Conservation (phyloP, 2,888 invertebrate species). For the Diaperis boleti region DNA sequence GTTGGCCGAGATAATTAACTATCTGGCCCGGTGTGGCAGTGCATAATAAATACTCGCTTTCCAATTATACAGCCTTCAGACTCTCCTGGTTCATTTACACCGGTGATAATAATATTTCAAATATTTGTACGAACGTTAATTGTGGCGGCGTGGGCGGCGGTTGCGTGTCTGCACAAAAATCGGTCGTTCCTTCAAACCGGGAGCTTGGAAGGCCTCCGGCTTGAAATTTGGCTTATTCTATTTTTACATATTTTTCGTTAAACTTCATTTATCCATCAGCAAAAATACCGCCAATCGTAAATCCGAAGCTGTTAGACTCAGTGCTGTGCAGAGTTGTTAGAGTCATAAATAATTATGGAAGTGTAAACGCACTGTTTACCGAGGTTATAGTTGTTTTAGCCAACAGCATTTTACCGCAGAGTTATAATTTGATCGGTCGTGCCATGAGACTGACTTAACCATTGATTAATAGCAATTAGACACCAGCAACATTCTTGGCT, state of each 20-base stretch:
- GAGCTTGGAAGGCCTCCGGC: too few species aligned
- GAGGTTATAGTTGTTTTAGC: constrained; percentile 65
- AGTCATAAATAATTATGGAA: constrained; percentile 64
- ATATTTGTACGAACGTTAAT: constrained; percentile 63
- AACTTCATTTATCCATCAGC: too few species aligned
- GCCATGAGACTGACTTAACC: constrained; percentile 64
- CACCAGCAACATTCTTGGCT: constrained; percentile 59
- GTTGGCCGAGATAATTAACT: constrained; percentile 44
- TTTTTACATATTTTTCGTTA: too few species aligned
- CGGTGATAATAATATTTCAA: constrained; percentile 65
- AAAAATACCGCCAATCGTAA: too few species aligned
- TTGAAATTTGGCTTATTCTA: too few species aligned
- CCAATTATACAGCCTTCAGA: constrained; percentile 63
- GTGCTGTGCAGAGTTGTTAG: constrained; percentile 42
- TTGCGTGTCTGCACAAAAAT: constrained; percentile 22
- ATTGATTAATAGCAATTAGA: constrained; percentile 66
- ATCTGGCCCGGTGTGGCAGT: constrained; percentile 58
- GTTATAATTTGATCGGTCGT: constrained; percentile 68
- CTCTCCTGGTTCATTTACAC: constrained; percentile 62
- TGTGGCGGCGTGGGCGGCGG: constrained; percentile 54
- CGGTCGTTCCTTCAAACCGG: neutral
- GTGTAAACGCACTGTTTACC: constrained; percentile 66
- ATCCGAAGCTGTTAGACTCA: constrained; percentile 48
- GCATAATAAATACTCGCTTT: constrained; percentile 64
- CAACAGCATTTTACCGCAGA: constrained; percentile 63